Base-by-base conservation (phyloP, 2,113 vertebrate species). In the Hypocryptadius cinnamomeus region DNA sequence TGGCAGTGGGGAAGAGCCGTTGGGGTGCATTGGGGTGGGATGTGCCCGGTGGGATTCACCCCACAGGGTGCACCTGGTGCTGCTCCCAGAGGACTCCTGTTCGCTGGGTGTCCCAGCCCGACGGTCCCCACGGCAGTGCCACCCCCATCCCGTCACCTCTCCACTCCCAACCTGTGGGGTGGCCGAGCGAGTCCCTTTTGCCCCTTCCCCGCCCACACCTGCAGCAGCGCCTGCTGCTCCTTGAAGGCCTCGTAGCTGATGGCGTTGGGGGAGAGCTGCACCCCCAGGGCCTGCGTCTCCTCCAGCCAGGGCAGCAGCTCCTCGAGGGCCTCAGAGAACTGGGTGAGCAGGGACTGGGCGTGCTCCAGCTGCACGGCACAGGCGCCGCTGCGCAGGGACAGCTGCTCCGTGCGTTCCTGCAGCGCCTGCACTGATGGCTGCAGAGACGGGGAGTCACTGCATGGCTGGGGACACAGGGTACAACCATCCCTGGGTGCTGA, bases 191-290 rank as follows among this genome's bases (percentile, higher is more conserved):
- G 5, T 5, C 80, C 39, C 27, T 42, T 24, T 3, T 5, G 54
- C 23, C 47, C 59, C 24, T 1, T 56, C 64, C 54, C 59, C 6
- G 48, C 42, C 66, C 79, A 7, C 71, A 99, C 98, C 98, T 99
- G 98, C 94, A 99, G 97, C 95, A 98, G 97, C 24, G 98, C 98
- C 95, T 99, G 98, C 96, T 99, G 98, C 93, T 98, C 98, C 95
- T 97, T 94, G 93, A 99, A 98, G 76, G 98, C 97, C 70, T 98
- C 97, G 8, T 97, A 98, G 96, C 96, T 97, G 70, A 97, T 95
- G 81, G 97, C 96, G 7, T 80, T 94, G 5, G 98, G 94, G 8
- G 96, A 95, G 3, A 98, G 97, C 88, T 97, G 98, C 22, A 81
- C 95, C 42, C 97, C 95, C 5, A 97, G 92, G 3, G 18, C 85